Evolutionary conservation across 1,140 invertebrate species (phyloP).

Genomic region (Drosophila ironensis): DNA sequence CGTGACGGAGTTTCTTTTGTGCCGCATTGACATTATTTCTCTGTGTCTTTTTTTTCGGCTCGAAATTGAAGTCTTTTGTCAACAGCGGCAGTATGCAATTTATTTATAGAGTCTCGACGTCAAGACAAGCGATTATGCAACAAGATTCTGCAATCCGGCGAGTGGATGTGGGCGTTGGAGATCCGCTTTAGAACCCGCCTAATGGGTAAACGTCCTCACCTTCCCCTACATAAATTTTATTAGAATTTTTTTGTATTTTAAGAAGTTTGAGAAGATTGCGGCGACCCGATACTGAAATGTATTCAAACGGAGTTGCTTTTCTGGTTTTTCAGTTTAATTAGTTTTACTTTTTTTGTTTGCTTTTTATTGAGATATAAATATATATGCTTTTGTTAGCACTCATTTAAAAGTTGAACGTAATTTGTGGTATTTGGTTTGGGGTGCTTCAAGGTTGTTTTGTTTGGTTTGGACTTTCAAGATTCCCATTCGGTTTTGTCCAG

Average conservation of each 20-base stretch:
- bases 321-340: constrained; percentile 59
- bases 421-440: constrained; percentile 20
- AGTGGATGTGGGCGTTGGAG: constrained; percentile 55
- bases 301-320: constrained; percentile 22
- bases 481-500: too few species aligned
- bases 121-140: constrained; percentile 58
- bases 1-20: constrained; percentile 60
- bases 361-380: constrained; percentile 10
- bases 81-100: constrained; percentile 25
- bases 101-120: constrained; percentile 44
- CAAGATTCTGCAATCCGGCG: constrained; percentile 27
- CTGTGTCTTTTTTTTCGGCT: constrained; percentile 15
- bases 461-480: neutral
- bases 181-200: constrained; percentile 50
- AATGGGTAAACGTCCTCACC: constrained; percentile 61
- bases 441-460: constrained; percentile 38
- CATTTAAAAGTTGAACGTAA: constrained; percentile 35
- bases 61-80: constrained; percentile 37
- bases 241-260: too few species aligned
- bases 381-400: constrained; percentile 17
- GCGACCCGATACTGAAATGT: neutral
- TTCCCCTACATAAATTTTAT: constrained; percentile 38
- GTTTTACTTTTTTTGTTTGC: constrained; percentile 39
- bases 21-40: constrained; percentile 68
- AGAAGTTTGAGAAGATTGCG: constrained; percentile 6